Conservation (phyloP, 2,888 invertebrate genomes). For the Pediacus dermestoides region DNA sequence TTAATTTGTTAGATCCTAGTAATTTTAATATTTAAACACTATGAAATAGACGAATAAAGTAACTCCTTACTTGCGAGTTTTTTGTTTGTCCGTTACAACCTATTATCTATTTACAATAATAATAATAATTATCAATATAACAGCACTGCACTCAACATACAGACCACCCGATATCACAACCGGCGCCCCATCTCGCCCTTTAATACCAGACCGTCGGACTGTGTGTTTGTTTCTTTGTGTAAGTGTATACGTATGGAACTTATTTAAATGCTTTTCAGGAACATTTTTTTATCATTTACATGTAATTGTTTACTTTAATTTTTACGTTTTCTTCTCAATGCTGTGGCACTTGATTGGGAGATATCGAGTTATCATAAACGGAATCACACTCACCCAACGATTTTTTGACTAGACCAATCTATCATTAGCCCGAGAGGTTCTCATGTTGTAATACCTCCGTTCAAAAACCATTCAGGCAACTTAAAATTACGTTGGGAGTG, state of each 20-base stretch:
- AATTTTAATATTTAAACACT: conserved; percentile 34
- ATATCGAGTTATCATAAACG: conserved; percentile 44
- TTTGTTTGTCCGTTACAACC: conserved; percentile 33
- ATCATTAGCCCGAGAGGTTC: conserved; percentile 42
- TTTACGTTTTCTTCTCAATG: conserved; percentile 10
- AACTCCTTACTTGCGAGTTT: conserved; percentile 39
- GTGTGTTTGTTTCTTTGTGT: no score
- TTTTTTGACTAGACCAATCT: conserved; percentile 44
- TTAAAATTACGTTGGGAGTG: no score
- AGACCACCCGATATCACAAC: conserved; percentile 45
- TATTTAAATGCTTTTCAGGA: conserved; percentile 53
- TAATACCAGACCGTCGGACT: conserved; percentile 46
- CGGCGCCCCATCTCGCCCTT: conserved; percentile 48
- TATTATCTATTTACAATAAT: conserved; percentile 34
- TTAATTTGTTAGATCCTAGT: conserved; percentile 42
- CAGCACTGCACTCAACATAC: conserved; percentile 31
- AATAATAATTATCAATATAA: conserved; percentile 18
- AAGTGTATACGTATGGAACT: no score
- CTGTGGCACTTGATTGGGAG: conserved; percentile 51
- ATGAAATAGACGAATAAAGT: conserved; percentile 41
- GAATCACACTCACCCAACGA: conserved; percentile 28
- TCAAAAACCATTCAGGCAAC: conserved; percentile 40
- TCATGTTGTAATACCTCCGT: conserved; percentile 33
- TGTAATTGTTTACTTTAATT: conserved; percentile 30
- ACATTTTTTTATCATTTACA: conserved; percentile 42